phyloP scores from a whole-genome alignment of 2,888 invertebrate genomes.

The Acleris sparsana region DNA sequence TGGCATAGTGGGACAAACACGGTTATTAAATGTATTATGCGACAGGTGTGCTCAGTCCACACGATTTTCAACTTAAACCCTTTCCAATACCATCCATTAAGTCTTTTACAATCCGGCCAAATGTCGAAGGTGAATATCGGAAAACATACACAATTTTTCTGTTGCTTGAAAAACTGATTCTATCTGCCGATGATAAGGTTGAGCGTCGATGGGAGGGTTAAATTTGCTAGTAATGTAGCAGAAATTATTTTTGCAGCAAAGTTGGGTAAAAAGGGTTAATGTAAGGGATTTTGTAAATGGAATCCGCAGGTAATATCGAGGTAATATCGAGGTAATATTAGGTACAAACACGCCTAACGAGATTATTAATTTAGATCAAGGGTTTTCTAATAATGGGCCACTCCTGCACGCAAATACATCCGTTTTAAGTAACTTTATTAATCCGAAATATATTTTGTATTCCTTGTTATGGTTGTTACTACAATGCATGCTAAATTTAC shows the following conservation, averaged over 20 bases:
- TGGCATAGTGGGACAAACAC: slow-evolving; percentile 32
- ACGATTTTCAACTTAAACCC: slow-evolving; percentile 7
- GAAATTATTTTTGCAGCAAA: slow-evolving; percentile 31
- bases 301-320: slow-evolving; percentile 16
- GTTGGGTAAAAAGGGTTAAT: slow-evolving; percentile 34
- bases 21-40: slow-evolving; percentile 31
- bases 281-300: slow-evolving; percentile 35
- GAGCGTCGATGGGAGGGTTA: background rate
- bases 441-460: too few relatives aligned
- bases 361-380: slow-evolving; percentile 32
- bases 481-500: too few relatives aligned
- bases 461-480: too few relatives aligned
- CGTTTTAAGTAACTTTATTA: too few relatives aligned
- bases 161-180: background rate
- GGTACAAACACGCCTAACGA: slow-evolving; percentile 26
- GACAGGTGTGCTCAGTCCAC: slow-evolving; percentile 19
- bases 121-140: slow-evolving; percentile 31
- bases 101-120: slow-evolving; percentile 5
- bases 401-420: background rate
- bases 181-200: slow-evolving; percentile 1
- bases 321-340: slow-evolving; percentile 2
- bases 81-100: slow-evolving; percentile 15
- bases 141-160: slow-evolving; percentile 31
- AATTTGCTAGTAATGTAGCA: slow-evolving; percentile 28
- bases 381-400: background rate